Evolutionary conservation across 1,140 invertebrate genomes (phyloP), one percentile per base, ranked within the genome.

Genomic region (Pseudomyrmex dendroicus): DNA sequence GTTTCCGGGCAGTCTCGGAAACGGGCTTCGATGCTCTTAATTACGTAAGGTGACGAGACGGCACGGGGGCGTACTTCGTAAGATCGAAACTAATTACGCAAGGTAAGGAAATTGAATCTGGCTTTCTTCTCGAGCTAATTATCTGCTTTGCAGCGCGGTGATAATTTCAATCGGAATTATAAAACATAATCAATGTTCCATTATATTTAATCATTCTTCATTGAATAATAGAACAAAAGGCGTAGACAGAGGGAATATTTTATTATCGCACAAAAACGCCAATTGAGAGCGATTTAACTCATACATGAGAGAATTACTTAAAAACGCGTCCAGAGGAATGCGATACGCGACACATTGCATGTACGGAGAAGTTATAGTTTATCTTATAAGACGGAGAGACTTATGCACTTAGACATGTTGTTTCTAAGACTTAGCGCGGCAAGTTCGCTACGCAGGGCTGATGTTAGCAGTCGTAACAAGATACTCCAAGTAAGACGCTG

Each of bases 11-110:
- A 56, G 61, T 17, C 25, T 22, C 68, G 56, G 17, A 17, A 82
- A 35, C 66, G 13, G 9, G 48, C 54, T 68, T 67, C 48, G 57
- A 25, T 52, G 59, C 10, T 4, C 70, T 52, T 63, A 82, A 82
- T 82, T 82, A 74, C 70, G 68, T 74, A 82, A 82, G 57, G 44
- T 50, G 57, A 74, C 17, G 73, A 74, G 73, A 63, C 44, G 46
- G 13, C n/a, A 57, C 22, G 54, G 56, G 8, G 4, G 9, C 20
- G 20, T 59, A 80, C 61, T 84, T 54, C 35, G 82, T 84, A 68
- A 68, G 62, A 68, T 84, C 54, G 84, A 87, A 87, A 87, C 73
- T 87, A 87, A 87, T 87, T 87, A 87, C 63, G 70, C 70, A 82
- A 61, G 73, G 78, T 35, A 35, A 78, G 86, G 56, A 84, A 87